Evolutionary conservation across 2,888 invertebrate species (phyloP).

Genomic region (Spodoptera exigua): DNA sequence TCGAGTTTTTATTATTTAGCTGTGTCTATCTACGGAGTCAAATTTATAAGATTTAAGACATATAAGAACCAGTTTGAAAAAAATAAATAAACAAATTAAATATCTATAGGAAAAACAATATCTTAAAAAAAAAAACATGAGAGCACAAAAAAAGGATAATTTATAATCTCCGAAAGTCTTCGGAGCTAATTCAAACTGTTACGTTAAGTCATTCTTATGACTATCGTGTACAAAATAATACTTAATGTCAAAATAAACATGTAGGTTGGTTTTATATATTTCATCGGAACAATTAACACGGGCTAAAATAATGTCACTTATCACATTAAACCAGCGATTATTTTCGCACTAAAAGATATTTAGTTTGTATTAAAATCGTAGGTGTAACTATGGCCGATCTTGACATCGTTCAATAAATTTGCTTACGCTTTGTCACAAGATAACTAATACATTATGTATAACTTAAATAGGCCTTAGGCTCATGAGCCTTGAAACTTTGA

Average conservation of each 20-base stretch:
- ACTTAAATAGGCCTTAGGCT: slow-evolving; percentile 7
- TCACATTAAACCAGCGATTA: slow-evolving; percentile 15
- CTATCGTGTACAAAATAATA: slow-evolving; percentile 5
- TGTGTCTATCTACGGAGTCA: too few species aligned
- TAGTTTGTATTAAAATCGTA: slow-evolving; percentile 40
- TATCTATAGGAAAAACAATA: too few species aligned
- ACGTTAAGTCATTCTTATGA: slow-evolving; percentile 24
- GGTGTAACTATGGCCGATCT: slow-evolving; percentile 36
- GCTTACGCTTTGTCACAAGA: slow-evolving; percentile 3
- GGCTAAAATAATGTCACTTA: slow-evolving; percentile 10
- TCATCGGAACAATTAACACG: slow-evolving; percentile 5
- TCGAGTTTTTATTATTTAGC: too few species aligned
- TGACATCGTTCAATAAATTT: slow-evolving; percentile 45
- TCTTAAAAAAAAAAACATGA: not conserved
- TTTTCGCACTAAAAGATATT: slow-evolving; percentile 17
- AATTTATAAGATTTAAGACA: too few species aligned
- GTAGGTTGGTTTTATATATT: slow-evolving; percentile 3
- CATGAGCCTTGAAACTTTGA: not conserved
- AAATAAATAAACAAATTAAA: too few species aligned
- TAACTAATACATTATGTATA: slow-evolving; percentile 3
- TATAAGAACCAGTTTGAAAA: too few species aligned
- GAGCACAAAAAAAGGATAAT: not conserved
- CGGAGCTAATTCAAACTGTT: slow-evolving; percentile 9
- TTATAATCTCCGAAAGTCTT: not conserved
- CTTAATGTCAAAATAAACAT: slow-evolving; percentile 15